Evolutionary conservation across 2,113 vertebrate species (phyloP).

Genomic region (Crotalus viridis): DNA sequence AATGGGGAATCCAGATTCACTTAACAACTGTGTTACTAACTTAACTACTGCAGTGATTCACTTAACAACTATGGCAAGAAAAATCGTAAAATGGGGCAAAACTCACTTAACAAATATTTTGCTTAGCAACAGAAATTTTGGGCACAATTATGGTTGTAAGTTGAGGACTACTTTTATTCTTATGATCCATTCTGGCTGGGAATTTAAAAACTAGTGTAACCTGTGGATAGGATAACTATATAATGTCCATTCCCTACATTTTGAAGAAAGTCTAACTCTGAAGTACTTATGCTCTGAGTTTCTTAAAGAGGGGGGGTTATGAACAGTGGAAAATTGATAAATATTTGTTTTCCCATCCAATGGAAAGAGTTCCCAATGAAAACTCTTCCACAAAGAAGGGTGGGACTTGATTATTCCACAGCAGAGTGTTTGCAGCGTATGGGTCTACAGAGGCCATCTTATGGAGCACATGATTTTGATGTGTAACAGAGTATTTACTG

Average conservation of each 20-base stretch:
- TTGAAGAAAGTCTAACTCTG: neutral
- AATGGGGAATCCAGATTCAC: no score
- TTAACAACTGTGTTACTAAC: no score
- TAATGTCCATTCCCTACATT: neutral
- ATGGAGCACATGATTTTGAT: constrained; percentile 36
- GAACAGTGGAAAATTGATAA: neutral
- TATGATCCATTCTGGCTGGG: neutral
- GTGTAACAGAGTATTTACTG: constrained; percentile 39
- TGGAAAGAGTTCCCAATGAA: neutral
- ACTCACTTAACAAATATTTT: no score
- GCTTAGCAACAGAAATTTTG: no score
- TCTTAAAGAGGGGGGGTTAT: neutral
- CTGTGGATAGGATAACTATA: neutral
- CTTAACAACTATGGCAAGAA: no score
- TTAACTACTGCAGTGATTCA: no score
- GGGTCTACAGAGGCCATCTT: constrained; percentile 10
- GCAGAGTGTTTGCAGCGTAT: neutral
- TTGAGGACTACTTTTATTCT: neutral
- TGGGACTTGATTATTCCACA: neutral
- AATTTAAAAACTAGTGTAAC: neutral
- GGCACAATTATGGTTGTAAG: no score
- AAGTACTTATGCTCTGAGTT: neutral
- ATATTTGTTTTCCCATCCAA: neutral
- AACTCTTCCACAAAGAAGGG: constrained; percentile 3
- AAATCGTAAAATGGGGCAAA: no score